Evolutionary conservation across 2,113 vertebrate species (phyloP).

Genomic region (Dissostichus mawsoni): DNA sequence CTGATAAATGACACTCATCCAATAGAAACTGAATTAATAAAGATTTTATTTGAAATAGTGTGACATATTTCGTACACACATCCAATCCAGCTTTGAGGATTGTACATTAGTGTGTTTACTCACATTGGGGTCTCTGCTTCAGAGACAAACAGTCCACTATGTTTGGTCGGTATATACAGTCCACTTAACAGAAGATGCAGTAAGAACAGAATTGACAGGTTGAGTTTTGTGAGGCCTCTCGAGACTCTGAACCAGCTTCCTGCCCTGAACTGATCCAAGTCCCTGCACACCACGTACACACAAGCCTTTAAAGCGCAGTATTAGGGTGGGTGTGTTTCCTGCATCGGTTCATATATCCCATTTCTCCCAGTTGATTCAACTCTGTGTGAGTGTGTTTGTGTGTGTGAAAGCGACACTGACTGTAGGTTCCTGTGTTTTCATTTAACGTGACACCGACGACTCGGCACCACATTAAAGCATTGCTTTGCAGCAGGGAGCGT

Average conservation of each 20-base stretch:
- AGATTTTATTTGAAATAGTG: neutral
- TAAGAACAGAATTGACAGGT: slow-evolving; percentile 38
- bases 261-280: slow-evolving; percentile 44
- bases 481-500: slow-evolving; percentile 53
- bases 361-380: slow-evolving; percentile 19
- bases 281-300: neutral
- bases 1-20: neutral
- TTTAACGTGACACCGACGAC: slow-evolving; percentile 60
- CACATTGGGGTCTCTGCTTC: neutral
- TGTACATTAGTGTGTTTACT: neutral
- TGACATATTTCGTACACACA: neutral
- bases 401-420: slow-evolving; percentile 17
- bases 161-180: neutral
- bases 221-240: slow-evolving; percentile 17
- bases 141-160: neutral
- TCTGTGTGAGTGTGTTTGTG: slow-evolving; percentile 21
- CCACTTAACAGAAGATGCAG: neutral
- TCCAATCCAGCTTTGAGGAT: neutral
- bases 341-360: neutral
- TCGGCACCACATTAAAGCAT: slow-evolving; percentile 67
- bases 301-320: neutral
- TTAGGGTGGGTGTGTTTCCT: slow-evolving; percentile 31
- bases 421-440: slow-evolving; percentile 63
- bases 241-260: slow-evolving; percentile 42
- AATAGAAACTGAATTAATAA: neutral